Conservation (phyloP, 2,888 invertebrate species). For the Dichetophora obliterata region DNA sequence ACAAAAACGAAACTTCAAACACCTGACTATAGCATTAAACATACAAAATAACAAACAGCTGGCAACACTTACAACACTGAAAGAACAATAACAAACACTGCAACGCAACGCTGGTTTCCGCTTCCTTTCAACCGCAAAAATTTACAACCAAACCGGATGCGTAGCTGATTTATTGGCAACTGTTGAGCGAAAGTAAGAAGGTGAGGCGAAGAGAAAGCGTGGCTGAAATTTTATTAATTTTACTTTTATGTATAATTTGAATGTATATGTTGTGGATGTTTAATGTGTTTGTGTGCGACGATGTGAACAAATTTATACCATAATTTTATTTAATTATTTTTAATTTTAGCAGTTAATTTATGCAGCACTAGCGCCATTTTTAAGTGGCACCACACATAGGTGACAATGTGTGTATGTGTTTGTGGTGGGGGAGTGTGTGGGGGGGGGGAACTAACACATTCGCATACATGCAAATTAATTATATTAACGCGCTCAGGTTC, state of each 20-base stretch:
- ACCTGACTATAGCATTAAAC: background rate
- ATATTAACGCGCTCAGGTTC: conserved; percentile 9
- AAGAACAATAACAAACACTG: background rate
- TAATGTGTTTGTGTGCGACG: too few species aligned
- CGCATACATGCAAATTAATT: conserved; percentile 18
- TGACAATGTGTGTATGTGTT: background rate
- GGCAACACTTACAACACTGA: conserved; percentile 18
- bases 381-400: background rate
- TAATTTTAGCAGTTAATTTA: too few species aligned
- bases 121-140: conserved; percentile 34
- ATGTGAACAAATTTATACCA: too few species aligned
- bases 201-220: background rate
- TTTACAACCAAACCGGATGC: conserved; percentile 6
- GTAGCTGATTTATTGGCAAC: conserved; percentile 16
- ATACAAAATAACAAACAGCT: background rate
- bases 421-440: too few species aligned
- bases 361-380: background rate
- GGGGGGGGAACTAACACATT: background rate
- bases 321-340: too few species aligned
- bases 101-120: background rate
- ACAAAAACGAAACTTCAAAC: conserved; percentile 26
- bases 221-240: background rate
- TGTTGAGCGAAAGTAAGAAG: background rate
- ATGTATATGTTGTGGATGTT: too few species aligned
- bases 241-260: too few species aligned